A percentile compares a stretch with the other conserved stretches of the same genome.
These are phyloP conservation scores for Sebastes itinus DNA, from an alignment of 2,797 vertebrate species.

Conservation along the genomic window DNA sequence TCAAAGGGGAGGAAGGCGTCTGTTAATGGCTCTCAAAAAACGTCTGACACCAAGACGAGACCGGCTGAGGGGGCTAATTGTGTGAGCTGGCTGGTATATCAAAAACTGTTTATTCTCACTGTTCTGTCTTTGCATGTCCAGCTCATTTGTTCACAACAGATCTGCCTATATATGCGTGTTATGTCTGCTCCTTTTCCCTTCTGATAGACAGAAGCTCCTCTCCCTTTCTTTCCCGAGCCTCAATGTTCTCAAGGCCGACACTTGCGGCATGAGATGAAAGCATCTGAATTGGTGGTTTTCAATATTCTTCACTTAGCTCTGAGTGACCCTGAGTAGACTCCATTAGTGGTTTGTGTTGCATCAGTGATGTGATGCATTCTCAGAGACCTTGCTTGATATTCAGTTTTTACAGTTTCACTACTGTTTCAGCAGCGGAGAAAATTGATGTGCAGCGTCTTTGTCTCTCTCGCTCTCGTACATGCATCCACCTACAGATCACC, in stretches of 20 bases:
- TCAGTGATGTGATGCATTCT: conserved; percentile 25
- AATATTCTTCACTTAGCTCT: conserved; percentile 23
- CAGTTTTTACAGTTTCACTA: not conserved
- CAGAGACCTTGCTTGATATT: conserved; percentile 11
- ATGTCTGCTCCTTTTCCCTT: not conserved
- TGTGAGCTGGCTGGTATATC: not conserved
- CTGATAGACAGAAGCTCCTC: not conserved
- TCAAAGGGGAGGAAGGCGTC: conserved; percentile 21
- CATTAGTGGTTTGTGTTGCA: conserved; percentile 49
- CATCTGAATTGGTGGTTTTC: conserved; percentile 42
- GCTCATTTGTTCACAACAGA: not conserved
- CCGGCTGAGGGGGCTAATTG: not conserved
- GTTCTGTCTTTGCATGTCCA: not conserved
- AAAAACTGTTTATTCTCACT: not conserved
- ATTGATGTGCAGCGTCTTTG: not conserved
- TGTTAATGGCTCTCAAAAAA: conserved; percentile 14
- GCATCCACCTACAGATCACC: not conserved
- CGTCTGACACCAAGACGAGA: conserved; percentile 17
- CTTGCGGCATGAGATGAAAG: conserved; percentile 38
- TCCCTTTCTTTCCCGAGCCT: not conserved
- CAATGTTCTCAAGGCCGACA: conserved; percentile 35
- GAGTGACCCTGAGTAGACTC: conserved; percentile 35
- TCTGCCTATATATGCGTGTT: not conserved
- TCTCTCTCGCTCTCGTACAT: not conserved
- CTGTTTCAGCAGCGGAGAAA: not conserved